Conservation (phyloP, 2,888 invertebrate species). For the Tetranychus truncatus region DNA sequence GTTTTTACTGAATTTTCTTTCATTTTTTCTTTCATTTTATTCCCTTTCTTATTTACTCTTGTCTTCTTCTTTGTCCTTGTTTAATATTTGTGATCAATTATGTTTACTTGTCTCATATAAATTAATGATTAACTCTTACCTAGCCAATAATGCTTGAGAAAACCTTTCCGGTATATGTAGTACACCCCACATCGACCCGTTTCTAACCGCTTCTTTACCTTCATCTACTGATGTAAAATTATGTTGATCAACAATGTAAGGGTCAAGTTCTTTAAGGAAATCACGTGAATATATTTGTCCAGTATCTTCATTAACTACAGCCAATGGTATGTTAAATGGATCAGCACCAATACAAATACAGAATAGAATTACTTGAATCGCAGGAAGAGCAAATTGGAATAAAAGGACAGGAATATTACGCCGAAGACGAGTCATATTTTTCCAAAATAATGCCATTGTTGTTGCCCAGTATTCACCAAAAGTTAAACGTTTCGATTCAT, state of each 20-base stretch:
- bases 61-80: no score
- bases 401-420: slow-evolving; percentile 30
- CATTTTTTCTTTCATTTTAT: no score
- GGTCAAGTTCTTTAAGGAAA: slow-evolving; percentile 49
- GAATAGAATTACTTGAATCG: slow-evolving; percentile 35
- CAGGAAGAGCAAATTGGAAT: slow-evolving; percentile 35
- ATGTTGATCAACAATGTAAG: slow-evolving; percentile 40
- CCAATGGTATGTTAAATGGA: slow-evolving; percentile 31
- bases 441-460: slow-evolving; percentile 27
- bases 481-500: slow-evolving; percentile 1
- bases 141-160: slow-evolving; percentile 14
- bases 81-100: no score
- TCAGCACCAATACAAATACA: slow-evolving; percentile 33
- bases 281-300: slow-evolving; percentile 20
- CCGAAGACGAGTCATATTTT: slow-evolving; percentile 31
- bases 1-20: no score
- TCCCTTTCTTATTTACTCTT: no score
- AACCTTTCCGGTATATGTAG: slow-evolving; percentile 35
- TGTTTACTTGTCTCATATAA: no score
- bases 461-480: slow-evolving; percentile 19
- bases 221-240: slow-evolving; percentile 28
- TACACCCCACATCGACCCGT: slow-evolving; percentile 71
- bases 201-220: slow-evolving; percentile 52
- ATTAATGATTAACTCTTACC: background rate
- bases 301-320: slow-evolving; percentile 33